Conservation (phyloP, 1,140 invertebrate species). For the Caenorhabditis tropicalis region DNA sequence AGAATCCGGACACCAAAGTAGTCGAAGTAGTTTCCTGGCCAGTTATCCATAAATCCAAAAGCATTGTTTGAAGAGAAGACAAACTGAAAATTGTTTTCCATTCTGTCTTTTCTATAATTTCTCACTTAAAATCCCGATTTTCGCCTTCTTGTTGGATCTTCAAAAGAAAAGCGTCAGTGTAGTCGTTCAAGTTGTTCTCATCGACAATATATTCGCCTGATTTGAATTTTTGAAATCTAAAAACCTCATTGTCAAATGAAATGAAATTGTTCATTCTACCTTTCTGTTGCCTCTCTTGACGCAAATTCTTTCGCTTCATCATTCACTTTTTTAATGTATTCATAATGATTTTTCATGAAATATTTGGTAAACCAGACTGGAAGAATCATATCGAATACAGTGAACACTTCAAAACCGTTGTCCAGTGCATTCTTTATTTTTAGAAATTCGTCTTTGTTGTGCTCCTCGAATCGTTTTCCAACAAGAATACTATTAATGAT, state of each 20-base stretch:
- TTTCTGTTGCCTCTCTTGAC: neutral
- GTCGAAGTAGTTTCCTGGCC: slow-evolving; percentile 61
- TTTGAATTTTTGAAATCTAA: slow-evolving; percentile 37
- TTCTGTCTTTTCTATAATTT: neutral
- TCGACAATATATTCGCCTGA: slow-evolving; percentile 71
- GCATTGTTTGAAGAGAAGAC: slow-evolving; percentile 12
- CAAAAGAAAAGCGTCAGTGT: slow-evolving; percentile 75
- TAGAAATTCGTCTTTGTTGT: slow-evolving; percentile 48
- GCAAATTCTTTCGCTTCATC: neutral
- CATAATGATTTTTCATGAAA: neutral
- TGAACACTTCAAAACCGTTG: neutral
- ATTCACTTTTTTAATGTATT: neutral
- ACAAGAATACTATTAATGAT: slow-evolving; percentile 64
- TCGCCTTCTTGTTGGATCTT: slow-evolving; percentile 70
- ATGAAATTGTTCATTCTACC: neutral
- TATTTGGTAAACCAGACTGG: neutral
- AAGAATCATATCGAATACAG: slow-evolving; percentile 27
- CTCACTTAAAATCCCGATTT: neutral
- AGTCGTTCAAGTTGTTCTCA: slow-evolving; percentile 72
- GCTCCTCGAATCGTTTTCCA: slow-evolving; percentile 70
- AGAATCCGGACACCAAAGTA: slow-evolving; percentile 60
- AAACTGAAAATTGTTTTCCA: slow-evolving; percentile 48
- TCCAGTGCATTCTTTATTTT: slow-evolving; percentile 44
- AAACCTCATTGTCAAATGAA: slow-evolving; percentile 42
- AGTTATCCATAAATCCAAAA: slow-evolving; percentile 55